Percentiles rank a stretch among this genome's conserved stretches.
Evolutionary conservation across 2,797 vertebrate genomes (phyloP).

Genomic region (Apogon hyalosoma): DNA sequence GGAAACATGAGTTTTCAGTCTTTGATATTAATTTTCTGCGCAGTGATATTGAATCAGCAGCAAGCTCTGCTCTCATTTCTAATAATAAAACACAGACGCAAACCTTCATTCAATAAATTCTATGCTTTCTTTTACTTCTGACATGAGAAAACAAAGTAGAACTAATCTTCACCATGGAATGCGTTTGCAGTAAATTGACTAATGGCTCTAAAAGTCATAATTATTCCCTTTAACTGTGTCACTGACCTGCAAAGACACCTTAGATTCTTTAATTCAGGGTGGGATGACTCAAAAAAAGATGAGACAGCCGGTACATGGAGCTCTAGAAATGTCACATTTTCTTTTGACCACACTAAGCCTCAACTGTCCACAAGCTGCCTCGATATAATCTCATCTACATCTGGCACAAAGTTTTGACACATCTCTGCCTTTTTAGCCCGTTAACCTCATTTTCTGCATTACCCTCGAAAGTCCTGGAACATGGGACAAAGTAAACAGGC

Average conservation of each 20-base stretch:
- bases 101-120: neutral
- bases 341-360: slow-evolving; percentile 37
- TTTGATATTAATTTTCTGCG: slow-evolving; percentile 5
- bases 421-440: slow-evolving; percentile 37
- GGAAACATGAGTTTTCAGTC: slow-evolving; percentile 10
- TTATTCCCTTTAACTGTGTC: neutral
- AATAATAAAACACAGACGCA: neutral
- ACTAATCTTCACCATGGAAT: neutral
- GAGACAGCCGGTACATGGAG: slow-evolving; percentile 12
- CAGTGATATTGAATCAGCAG: no score
- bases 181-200: neutral
- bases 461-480: slow-evolving; percentile 32
- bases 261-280: slow-evolving; percentile 16
- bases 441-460: slow-evolving; percentile 55
- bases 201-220: neutral
- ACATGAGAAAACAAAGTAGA: neutral
- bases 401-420: slow-evolving; percentile 56
- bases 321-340: slow-evolving; percentile 39
- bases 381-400: slow-evolving; percentile 60
- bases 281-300: slow-evolving; percentile 3
- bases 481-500: slow-evolving; percentile 45
- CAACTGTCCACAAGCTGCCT: slow-evolving; percentile 16
- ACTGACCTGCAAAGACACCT: slow-evolving; percentile 10
- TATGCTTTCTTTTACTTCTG: no score
- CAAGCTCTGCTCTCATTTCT: neutral